Percentiles rank a stretch among this genome's conserved stretches.
Evolutionary conservation across 2,888 invertebrate species (phyloP).

Genomic region (Anoplius nigerrimus): DNA sequence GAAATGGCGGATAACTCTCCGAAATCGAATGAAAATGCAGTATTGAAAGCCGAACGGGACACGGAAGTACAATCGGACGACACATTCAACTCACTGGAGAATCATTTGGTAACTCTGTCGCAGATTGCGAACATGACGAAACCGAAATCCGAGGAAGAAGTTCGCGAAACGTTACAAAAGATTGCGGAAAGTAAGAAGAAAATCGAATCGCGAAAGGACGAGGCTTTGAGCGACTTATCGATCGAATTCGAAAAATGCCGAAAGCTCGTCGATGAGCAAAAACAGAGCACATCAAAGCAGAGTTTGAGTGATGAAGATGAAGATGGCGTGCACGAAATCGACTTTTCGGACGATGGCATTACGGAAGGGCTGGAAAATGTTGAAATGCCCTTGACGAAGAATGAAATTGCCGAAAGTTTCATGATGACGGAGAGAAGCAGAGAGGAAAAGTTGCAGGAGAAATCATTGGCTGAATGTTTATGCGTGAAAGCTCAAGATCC

Average conservation of each 20-base stretch:
- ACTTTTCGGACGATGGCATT: background rate
- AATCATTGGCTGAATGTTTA: background rate
- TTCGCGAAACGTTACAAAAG: conserved; percentile 43
- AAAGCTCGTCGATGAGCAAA: conserved; percentile 24
- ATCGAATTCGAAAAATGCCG: conserved; percentile 42
- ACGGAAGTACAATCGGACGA: no score
- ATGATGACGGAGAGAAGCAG: conserved; percentile 23
- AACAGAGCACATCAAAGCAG: background rate
- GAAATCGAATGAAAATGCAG: no score
- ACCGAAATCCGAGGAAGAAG: conserved; percentile 41
- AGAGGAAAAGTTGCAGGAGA: conserved; percentile 3
- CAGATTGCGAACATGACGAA: conserved; percentile 21
- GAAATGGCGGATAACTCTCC: no score
- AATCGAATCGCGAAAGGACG: conserved; percentile 52
- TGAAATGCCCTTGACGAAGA: conserved; percentile 50
- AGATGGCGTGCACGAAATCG: background rate
- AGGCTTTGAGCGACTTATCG: conserved; percentile 47
- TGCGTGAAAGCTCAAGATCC: background rate
- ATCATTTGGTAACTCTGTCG: conserved; percentile 13
- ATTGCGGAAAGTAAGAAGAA: conserved; percentile 54
- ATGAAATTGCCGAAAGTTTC: conserved; percentile 40
- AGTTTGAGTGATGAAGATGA: background rate
- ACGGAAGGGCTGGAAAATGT: background rate
- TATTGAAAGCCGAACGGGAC: no score
- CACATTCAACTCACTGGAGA: no score